These are phyloP conservation scores for Sparidentex hasta DNA, from an alignment of 2,797 vertebrate genomes.

Conservation along the genomic window DNA sequence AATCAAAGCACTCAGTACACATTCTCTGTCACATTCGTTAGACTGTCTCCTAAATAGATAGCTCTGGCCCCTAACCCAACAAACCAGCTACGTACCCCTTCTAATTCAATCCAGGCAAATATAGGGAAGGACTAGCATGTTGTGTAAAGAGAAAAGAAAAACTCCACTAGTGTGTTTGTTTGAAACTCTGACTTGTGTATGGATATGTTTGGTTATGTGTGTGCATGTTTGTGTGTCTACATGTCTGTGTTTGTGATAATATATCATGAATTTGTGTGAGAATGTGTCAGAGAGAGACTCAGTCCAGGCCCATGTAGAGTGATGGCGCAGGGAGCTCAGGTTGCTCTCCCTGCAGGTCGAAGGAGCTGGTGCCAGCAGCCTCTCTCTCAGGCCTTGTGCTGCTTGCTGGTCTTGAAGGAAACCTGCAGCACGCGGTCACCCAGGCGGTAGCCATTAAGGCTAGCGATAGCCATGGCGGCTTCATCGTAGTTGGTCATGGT, in stretches of 20 bases:
- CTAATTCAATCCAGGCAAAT: constrained; percentile 91
- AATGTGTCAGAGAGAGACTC: constrained; percentile 85
- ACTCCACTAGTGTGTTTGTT: constrained; percentile 85
- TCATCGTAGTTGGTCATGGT: constrained; percentile 99
- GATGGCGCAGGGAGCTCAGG: constrained; percentile 83
- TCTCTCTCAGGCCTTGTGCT: constrained; percentile 95
- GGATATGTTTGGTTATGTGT: constrained; percentile 71
- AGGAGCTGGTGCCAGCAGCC: constrained; percentile 75
- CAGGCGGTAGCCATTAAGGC: constrained; percentile 96
- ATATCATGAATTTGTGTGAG: constrained; percentile 78
- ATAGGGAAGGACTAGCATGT: constrained; percentile 88
- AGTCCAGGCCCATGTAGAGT: constrained; percentile 90
- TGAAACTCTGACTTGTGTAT: constrained; percentile 84
- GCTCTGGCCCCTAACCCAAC: constrained; percentile 77
- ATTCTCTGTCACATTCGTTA: constrained; percentile 90
- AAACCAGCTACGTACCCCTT: constrained; percentile 81
- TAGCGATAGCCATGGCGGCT: constrained; percentile 98
- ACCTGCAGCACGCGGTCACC: constrained; percentile 98
- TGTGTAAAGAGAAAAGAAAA: constrained; percentile 88
- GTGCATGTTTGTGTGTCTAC: constrained; percentile 62
- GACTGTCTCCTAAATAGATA: constrained; percentile 86
- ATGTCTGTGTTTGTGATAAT: constrained; percentile 73
- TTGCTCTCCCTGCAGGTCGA: constrained; percentile 77
- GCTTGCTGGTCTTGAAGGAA: constrained; percentile 99
- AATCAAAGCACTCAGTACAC: constrained; percentile 89